Percentiles rank a stretch among this genome's conserved stretches.
Conservation (phyloP, 1,140 invertebrate genomes). For the Pseudomyrmex flavicornis region DNA sequence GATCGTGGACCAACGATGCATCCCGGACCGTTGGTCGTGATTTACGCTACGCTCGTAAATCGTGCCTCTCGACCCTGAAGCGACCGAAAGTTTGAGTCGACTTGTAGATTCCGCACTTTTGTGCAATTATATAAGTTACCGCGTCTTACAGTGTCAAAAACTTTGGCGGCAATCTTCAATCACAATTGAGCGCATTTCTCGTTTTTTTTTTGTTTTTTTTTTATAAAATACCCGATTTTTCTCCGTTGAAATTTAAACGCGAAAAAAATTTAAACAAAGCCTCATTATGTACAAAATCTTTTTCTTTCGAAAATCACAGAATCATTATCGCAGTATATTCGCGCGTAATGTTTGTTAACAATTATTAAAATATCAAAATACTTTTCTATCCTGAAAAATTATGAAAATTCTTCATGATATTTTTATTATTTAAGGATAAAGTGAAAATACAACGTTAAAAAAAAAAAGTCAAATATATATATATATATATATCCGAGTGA, state of each 20-base stretch:
- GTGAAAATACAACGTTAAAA: no score
- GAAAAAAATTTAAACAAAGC: no score
- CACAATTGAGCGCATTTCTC: constrained; percentile 7
- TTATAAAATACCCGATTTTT: constrained; percentile 8
- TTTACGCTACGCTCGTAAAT: constrained; percentile 34
- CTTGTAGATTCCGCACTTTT: background rate
- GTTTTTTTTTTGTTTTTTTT: background rate
- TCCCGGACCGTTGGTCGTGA: constrained; percentile 12
- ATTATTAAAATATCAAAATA: no score
- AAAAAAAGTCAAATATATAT: background rate
- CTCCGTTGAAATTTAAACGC: background rate
- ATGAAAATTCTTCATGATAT: no score
- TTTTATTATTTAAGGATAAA: no score
- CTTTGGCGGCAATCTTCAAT: background rate
- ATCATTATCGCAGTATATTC: no score
- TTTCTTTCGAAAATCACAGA: background rate
- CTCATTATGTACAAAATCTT: background rate
- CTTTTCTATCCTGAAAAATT: no score
- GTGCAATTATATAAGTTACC: background rate
- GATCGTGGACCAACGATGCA: background rate
- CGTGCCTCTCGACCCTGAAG: background rate
- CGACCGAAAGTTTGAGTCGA: constrained; percentile 9
- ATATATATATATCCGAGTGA: background rate
- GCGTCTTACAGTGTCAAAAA: background rate
- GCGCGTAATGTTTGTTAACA: no score